These are phyloP conservation scores for Danio aesculapii DNA, from an alignment of 2,797 vertebrate genomes.

Conservation along the genomic window DNA sequence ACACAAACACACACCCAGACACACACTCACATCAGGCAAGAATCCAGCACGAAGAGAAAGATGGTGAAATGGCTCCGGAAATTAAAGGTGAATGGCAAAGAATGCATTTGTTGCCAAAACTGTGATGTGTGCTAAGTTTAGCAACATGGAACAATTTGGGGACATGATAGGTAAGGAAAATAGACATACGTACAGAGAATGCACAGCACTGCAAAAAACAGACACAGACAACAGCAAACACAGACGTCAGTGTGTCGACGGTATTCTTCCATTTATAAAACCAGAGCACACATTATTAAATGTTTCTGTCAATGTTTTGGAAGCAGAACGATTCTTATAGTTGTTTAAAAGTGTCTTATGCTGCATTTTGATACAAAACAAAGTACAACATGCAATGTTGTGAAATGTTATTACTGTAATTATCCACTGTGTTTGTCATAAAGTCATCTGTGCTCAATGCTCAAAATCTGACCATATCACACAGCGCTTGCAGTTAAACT, in stretches of 20 bases:
- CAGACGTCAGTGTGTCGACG: background rate
- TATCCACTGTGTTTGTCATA: too few relatives aligned
- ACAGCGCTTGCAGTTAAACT: too few relatives aligned
- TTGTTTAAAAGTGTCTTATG: background rate
- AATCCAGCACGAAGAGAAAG: conserved; percentile 6
- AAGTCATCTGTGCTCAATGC: too few relatives aligned
- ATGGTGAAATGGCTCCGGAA: background rate
- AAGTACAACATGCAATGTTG: background rate
- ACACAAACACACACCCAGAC: conserved; percentile 50
- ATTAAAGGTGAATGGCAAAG: background rate
- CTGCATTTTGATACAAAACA: background rate
- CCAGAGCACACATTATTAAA: background rate
- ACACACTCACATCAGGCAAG: conserved; percentile 46
- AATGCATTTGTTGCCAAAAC: background rate
- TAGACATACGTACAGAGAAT: conserved; percentile 2
- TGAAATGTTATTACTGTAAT: background rate
- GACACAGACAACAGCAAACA: conserved; percentile 3
- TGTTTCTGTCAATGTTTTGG: background rate
- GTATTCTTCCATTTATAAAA: background rate
- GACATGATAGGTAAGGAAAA: background rate
- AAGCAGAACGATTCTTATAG: background rate
- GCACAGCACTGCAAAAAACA: conserved; percentile 8
- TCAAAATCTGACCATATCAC: too few relatives aligned
- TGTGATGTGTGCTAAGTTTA: background rate
- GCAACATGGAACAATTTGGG: background rate